These are phyloP conservation scores for Diaprepes abbreviatus DNA, from an alignment of 2,888 invertebrate species.

Conservation along the genomic window DNA sequence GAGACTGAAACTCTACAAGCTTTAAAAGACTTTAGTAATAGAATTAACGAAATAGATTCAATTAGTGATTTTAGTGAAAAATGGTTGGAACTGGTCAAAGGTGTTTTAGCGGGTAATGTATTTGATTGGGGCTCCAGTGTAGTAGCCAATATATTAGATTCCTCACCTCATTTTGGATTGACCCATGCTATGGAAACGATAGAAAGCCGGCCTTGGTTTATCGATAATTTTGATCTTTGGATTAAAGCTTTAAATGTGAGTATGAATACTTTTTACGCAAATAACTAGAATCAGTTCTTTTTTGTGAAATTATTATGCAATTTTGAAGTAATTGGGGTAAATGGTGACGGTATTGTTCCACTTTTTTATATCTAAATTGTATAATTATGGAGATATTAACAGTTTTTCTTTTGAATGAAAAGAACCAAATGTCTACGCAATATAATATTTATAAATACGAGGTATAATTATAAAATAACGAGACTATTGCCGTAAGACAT, in stretches of 20 bases:
- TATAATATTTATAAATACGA: no score
- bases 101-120: conserved; percentile 88
- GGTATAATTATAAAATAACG: no score
- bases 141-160: conserved; percentile 86
- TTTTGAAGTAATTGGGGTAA: no score
- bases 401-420: no score
- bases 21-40: conserved; percentile 75
- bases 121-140: conserved; percentile 98
- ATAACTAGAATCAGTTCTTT: no score
- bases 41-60: conserved; percentile 79
- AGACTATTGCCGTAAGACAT: no score
- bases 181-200: conserved; percentile 86
- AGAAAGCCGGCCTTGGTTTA: conserved; percentile 92
- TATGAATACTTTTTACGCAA: no score
- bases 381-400: no score
- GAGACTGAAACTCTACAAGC: conserved; percentile 89
- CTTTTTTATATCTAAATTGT: no score
- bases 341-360: no score
- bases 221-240: conserved; percentile 91
- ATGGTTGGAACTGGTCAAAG: conserved; percentile 77
- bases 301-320: no score
- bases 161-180: conserved; percentile 80
- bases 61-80: conserved; percentile 72
- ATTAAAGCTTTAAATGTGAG: conserved; percentile 76
- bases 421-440: no score